phyloP scores from a whole-genome alignment of 2,888 invertebrate species.

The Capitulum mitella region DNA sequence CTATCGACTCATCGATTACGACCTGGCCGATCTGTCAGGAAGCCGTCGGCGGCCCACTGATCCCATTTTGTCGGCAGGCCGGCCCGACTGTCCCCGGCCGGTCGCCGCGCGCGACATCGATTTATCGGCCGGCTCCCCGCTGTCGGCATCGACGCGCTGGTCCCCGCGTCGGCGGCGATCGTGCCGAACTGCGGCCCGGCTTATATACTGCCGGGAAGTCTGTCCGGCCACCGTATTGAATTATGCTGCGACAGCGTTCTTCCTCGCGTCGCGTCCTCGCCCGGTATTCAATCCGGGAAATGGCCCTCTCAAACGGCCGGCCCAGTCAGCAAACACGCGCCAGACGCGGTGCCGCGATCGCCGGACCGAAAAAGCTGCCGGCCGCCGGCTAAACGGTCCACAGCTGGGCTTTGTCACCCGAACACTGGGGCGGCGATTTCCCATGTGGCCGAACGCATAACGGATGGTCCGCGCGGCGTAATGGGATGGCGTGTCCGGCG shows the following conservation, averaged over 20 bases:
- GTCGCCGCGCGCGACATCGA: not conserved
- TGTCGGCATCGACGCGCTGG: not conserved
- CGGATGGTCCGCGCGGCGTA: not conserved
- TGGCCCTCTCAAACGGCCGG: not conserved
- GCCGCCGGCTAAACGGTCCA: no score
- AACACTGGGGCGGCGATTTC: not conserved
- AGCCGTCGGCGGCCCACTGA: slow-evolving; percentile 1
- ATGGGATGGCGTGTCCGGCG: not conserved
- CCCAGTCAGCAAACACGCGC: not conserved
- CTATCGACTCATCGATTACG: not conserved
- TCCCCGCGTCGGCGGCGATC: not conserved
- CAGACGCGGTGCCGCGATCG: not conserved
- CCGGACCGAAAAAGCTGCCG: no score
- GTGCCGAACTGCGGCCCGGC: not conserved
- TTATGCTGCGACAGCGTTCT: not conserved
- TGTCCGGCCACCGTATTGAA: not conserved
- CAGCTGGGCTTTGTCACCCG: no score
- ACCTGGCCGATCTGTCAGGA: not conserved
- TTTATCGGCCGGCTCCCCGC: not conserved
- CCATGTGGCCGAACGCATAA: not conserved
- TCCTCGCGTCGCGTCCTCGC: not conserved
- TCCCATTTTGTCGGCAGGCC: not conserved
- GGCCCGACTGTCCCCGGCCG: not conserved
- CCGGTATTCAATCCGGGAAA: not conserved
- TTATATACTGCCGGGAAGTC: not conserved